Conservation (phyloP, 35 echinoderm and acorn worm genomes). For the Ophioderma brevispina region DNA sequence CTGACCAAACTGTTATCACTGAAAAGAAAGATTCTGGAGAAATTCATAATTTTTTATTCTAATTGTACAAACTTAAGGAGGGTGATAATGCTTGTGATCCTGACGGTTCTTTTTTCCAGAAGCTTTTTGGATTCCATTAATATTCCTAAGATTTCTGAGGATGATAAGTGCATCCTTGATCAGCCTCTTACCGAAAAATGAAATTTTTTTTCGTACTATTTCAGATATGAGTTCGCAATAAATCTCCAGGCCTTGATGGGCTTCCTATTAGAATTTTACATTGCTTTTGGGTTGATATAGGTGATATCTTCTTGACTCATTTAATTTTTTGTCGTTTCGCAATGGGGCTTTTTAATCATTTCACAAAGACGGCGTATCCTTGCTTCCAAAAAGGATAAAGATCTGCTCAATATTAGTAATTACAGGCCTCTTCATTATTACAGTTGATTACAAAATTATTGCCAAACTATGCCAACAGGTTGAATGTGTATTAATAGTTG, state of each 20-base stretch:
- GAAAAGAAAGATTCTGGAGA: no score
- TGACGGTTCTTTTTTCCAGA: neutral
- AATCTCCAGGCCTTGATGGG: slow-evolving; percentile 1
- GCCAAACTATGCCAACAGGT: neutral
- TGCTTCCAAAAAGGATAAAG: neutral
- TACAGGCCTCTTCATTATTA: no score
- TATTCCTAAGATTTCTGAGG: neutral
- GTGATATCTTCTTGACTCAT: neutral
- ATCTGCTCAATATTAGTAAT: no score
- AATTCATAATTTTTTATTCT: no score
- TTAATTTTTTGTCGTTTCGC: neutral
- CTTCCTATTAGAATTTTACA: slow-evolving; percentile 1
- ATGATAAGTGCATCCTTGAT: neutral
- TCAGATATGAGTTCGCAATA: neutral
- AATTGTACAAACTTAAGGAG: no score
- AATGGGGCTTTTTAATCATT: neutral
- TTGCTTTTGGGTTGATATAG: slow-evolving; percentile 3
- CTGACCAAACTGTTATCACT: no score
- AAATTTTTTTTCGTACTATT: neutral
- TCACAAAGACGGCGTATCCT: neutral
- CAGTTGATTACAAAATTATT: neutral
- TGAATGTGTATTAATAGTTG: neutral
- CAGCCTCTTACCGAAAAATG: neutral
- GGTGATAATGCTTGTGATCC: neutral
- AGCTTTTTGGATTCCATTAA: neutral